A percentile compares a stretch with the other conserved stretches of the same genome.
phyloP scores from a whole-genome alignment of 2,113 vertebrate species.

The Channa argus region DNA sequence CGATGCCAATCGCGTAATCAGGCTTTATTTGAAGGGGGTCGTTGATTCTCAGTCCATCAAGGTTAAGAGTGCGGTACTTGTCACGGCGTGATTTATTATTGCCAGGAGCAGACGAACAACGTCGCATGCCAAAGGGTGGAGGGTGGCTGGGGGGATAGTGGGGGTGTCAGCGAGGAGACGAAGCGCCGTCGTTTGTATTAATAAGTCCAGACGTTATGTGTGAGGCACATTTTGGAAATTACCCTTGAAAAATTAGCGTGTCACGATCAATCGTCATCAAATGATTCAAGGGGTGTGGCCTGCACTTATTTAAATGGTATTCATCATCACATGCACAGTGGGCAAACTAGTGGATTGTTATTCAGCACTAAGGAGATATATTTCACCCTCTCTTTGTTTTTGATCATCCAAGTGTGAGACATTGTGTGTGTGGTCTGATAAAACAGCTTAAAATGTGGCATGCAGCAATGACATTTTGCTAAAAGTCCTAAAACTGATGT shows the following conservation, averaged over 20 bases:
- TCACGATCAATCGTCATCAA: conserved; percentile 80
- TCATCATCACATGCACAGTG: conserved; percentile 48
- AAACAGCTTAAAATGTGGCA: no score
- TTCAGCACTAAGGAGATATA: conserved; percentile 21
- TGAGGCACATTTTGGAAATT: conserved; percentile 80
- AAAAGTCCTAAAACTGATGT: neutral
- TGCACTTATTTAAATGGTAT: conserved; percentile 48
- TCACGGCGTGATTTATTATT: conserved; percentile 83
- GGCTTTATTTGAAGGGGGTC: conserved; percentile 80
- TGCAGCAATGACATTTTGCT: no score
- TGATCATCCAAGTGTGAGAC: conserved; percentile 26
- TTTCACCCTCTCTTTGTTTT: conserved; percentile 46
- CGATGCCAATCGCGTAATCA: conserved; percentile 78
- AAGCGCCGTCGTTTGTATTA: conserved; percentile 67
- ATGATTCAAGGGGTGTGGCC: conserved; percentile 61
- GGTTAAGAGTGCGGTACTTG: conserved; percentile 83
- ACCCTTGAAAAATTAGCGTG: conserved; percentile 81
- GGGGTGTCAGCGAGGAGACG: conserved; percentile 1
- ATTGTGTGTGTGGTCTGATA: neutral
- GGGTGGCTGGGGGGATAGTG: neutral
- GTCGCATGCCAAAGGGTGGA: conserved; percentile 43
- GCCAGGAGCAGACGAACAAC: conserved; percentile 73
- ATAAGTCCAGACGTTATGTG: conserved; percentile 83
- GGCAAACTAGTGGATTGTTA: conserved; percentile 38
- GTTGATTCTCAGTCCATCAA: conserved; percentile 79